Percentiles rank a stretch among this genome's conserved stretches.
phyloP scores from a whole-genome alignment of 2,797 vertebrate species.

The Galaxias olidus region DNA sequence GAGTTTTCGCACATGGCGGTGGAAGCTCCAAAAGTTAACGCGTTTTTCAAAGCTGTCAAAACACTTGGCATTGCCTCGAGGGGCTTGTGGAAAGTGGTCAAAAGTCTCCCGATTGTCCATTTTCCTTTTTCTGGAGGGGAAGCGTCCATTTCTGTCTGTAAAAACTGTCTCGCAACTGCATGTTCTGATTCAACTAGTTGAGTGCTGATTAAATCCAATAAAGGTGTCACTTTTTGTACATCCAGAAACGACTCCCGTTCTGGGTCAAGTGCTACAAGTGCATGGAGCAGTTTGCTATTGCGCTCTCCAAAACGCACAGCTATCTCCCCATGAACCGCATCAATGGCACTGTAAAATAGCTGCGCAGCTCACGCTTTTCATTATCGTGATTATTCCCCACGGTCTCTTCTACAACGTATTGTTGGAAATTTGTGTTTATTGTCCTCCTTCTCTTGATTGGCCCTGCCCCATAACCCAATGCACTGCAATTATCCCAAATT shows the following conservation, averaged over 20 bases:
- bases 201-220: conserved; percentile 19
- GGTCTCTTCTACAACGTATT: no score
- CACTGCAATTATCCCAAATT: no score
- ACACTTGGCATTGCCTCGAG: no score
- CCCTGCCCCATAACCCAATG: not conserved
- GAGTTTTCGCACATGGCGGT: no score
- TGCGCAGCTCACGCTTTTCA: no score
- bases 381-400: not conserved
- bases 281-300: conserved; percentile 8
- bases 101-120: no score
- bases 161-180: conserved; percentile 13
- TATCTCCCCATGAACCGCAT: conserved; percentile 8
- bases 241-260: conserved; percentile 8
- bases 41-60: no score
- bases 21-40: no score
- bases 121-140: no score
- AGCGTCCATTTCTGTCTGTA: not conserved
- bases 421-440: not conserved
- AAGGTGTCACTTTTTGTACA: no score
- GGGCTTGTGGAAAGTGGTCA: no score
- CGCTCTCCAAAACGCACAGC: conserved; percentile 9
- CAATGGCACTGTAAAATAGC: no score
- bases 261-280: not conserved
- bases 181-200: conserved; percentile 8
- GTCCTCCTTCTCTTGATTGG: not conserved